Conservation (phyloP, 2,888 invertebrate genomes). For the Hecatera dysodea region DNA sequence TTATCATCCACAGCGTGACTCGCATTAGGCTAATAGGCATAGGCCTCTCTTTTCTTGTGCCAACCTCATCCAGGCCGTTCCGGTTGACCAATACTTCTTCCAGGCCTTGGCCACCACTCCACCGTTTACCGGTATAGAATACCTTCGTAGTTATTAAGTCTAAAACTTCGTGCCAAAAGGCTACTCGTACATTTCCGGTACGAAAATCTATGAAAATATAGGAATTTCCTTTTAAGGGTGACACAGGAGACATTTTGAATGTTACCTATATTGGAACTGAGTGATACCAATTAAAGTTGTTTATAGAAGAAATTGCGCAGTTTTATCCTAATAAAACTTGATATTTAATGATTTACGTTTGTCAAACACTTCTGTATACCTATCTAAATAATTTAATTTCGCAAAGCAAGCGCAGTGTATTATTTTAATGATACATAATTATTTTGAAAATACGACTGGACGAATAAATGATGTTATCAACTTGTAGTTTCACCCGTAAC, state of each 20-base stretch:
- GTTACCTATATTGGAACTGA: background rate
- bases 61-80: background rate
- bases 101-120: too few species aligned
- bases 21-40: too few species aligned
- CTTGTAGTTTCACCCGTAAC: background rate
- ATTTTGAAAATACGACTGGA: conserved; percentile 16
- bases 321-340: background rate
- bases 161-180: too few species aligned
- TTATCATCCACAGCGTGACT: too few species aligned
- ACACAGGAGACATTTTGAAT: background rate
- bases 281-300: background rate
- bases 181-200: too few species aligned
- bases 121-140: too few species aligned
- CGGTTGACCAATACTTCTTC: background rate
- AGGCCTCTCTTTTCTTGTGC: background rate
- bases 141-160: too few species aligned
- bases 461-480: conserved; percentile 14
- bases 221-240: background rate
- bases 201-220: too few species aligned
- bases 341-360: background rate
- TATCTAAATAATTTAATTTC: background rate
- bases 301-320: background rate
- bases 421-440: conserved; percentile 30
- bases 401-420: background rate
- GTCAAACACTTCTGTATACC: background rate